Evolutionary conservation across 2,888 invertebrate genomes (phyloP).

Genomic region (Thyatira batis): DNA sequence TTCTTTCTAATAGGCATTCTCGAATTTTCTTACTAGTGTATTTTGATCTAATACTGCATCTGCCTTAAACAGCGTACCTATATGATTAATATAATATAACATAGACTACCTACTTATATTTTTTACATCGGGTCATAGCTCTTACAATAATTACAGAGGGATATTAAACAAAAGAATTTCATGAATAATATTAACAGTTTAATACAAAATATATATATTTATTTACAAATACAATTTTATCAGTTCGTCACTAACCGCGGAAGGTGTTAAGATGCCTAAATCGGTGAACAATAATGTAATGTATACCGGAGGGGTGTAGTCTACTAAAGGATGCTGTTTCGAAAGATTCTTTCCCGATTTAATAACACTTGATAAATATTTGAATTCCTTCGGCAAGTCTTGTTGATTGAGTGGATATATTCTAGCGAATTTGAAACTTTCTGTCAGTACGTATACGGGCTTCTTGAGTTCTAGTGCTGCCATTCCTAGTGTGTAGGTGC

Average conservation of each 20-base stretch:
- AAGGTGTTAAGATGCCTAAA: constrained; percentile 96
- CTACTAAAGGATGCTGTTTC: constrained; percentile 93
- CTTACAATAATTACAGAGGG: too few species aligned
- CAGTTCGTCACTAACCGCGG: constrained; percentile 98
- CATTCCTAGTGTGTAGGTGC: constrained; percentile 92
- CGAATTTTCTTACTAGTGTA: neutral
- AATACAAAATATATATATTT: constrained; percentile 17
- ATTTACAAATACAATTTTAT: constrained; percentile 96
- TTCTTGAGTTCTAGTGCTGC: constrained; percentile 95
- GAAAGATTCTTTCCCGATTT: constrained; percentile 64
- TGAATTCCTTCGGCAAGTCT: constrained; percentile 94
- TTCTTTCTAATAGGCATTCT: neutral
- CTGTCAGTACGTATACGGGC: constrained; percentile 97
- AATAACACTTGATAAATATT: constrained; percentile 82
- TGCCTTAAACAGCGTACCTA: too few species aligned
- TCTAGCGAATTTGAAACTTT: constrained; percentile 98
- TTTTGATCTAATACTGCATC: too few species aligned
- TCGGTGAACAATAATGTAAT: constrained; percentile 97
- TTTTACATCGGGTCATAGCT: too few species aligned
- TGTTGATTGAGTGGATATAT: constrained; percentile 96
- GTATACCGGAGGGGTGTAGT: constrained; percentile 97
- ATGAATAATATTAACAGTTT: constrained; percentile 30
- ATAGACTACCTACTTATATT: too few species aligned
- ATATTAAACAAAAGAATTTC: constrained; percentile 7
- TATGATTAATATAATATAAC: too few species aligned